These are phyloP conservation scores for Odontomyia ornata DNA, from an alignment of 2,888 invertebrate species.

Conservation along the genomic window DNA sequence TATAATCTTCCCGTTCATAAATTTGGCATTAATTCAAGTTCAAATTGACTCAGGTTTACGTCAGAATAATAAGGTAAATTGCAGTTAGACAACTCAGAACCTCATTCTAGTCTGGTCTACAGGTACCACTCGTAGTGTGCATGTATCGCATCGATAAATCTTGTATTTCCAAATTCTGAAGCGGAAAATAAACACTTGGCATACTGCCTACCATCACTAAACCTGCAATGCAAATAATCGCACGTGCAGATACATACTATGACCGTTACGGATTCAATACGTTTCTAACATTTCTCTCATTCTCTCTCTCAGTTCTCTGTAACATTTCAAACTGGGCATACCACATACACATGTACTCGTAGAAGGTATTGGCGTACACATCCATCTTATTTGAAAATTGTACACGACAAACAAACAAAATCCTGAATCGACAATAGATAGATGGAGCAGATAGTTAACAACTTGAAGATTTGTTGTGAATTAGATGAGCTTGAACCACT, in stretches of 20 bases:
- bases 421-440: constrained; percentile 27
- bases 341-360: not conserved
- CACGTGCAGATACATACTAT: constrained; percentile 24
- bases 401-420: constrained; percentile 11
- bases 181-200: constrained; percentile 26
- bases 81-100: not conserved
- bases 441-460: constrained; percentile 29
- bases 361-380: not conserved
- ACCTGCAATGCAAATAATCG: constrained; percentile 20
- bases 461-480: constrained; percentile 31
- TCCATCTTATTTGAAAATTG: not conserved
- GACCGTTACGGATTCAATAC: not conserved
- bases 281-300: not conserved
- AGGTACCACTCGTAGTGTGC: no score
- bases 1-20: no score
- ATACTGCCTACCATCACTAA: not conserved
- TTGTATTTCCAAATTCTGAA: constrained; percentile 13
- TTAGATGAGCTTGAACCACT: not conserved
- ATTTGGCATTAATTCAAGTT: no score
- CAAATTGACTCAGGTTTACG: not conserved
- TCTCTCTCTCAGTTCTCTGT: not conserved
- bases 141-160: not conserved
- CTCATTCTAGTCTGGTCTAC: no score
- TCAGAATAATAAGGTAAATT: constrained; percentile 7
- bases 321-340: no score